Evolutionary conservation across 2,797 vertebrate species (phyloP), one percentile per base, ranked within the genome.

Genomic region (Propithecus deckenii): DNA sequence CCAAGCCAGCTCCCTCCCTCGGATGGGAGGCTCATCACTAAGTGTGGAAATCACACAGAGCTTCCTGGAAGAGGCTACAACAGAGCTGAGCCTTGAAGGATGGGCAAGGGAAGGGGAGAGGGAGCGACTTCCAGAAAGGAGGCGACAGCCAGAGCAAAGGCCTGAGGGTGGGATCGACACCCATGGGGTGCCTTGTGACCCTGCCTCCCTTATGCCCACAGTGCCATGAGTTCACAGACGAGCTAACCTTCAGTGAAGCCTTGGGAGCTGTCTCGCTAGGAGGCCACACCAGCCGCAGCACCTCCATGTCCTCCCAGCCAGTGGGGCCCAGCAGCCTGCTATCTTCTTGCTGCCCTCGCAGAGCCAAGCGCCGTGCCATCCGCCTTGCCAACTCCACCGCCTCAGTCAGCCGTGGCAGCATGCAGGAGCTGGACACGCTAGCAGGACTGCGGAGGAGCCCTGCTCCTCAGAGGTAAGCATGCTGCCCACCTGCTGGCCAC

Each of bases 301-400:
- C 99, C 4, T 99, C 99, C 7, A 97, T 99, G 86, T 99, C 99
- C 97, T 99, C 99, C 98, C 99, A 99, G 90, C 88, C 96, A 4
- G 98, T 99, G 98, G 99, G 97, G 28, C 75, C 97, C 78, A 79
- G 93, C 18, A 91, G 98, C 63, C 97, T 98, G 69, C 98, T 99
- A 20, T 99, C 99, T 59, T 99, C 99, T 98, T 99, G 99, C 97
- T 99, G 99, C 5, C 99, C 99, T 43, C 98, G 99, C 10, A 98
- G 99, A 14, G 98, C 98, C 96, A 98, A 99, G 89, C 99, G 99
- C 89, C 99, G 99, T 95, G 99, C 99, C 98, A 99, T 99, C 97
- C 98, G 99, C 23, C 98, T 99, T 88, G 99, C 99, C 91, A 99
- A 99, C 98, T 99, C 99, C 95, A 99, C 99, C 0, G 99, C 99